Conservation (phyloP, 2,888 invertebrate species). For the Geophilus truncorum region DNA sequence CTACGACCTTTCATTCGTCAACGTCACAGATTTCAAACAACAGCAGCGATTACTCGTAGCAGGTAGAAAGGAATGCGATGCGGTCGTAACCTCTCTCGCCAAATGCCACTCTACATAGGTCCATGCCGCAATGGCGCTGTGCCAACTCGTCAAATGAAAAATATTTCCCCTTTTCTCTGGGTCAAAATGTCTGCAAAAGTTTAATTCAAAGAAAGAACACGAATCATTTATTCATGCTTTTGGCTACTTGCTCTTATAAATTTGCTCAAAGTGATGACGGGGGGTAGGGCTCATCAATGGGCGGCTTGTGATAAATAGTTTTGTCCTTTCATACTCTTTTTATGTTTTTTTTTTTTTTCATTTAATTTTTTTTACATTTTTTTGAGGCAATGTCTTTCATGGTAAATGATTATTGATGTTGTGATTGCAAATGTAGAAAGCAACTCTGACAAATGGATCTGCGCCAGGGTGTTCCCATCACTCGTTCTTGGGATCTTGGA, state of each 20-base stretch:
- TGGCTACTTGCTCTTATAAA: not conserved
- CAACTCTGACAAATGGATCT: conserved; percentile 16
- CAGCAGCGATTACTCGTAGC: conserved; percentile 14
- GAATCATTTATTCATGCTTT: not conserved
- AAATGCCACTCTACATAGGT: conserved; percentile 3
- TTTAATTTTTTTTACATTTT: not conserved
- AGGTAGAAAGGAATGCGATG: conserved; percentile 17
- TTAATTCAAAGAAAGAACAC: not conserved
- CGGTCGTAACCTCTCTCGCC: conserved; percentile 26
- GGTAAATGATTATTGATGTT: conserved; percentile 29
- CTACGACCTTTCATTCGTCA: conserved; percentile 14
- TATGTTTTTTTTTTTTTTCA: not conserved
- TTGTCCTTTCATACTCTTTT: not conserved
- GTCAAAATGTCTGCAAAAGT: not conserved
- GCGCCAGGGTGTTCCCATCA: conserved; percentile 31
- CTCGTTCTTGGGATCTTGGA: conserved; percentile 17
- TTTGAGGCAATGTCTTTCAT: not conserved
- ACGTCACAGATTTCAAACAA: conserved; percentile 8
- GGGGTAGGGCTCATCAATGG: not conserved
- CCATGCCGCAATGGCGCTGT: not conserved
- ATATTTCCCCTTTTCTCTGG: not conserved
- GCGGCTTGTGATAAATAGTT: not conserved
- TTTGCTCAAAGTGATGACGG: not conserved
- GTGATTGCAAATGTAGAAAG: conserved; percentile 9
- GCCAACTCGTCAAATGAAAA: not conserved